Evolutionary conservation across 2,888 invertebrate species (phyloP), one percentile per base, ranked within the genome.

Genomic region (Chloromyia formosa): DNA sequence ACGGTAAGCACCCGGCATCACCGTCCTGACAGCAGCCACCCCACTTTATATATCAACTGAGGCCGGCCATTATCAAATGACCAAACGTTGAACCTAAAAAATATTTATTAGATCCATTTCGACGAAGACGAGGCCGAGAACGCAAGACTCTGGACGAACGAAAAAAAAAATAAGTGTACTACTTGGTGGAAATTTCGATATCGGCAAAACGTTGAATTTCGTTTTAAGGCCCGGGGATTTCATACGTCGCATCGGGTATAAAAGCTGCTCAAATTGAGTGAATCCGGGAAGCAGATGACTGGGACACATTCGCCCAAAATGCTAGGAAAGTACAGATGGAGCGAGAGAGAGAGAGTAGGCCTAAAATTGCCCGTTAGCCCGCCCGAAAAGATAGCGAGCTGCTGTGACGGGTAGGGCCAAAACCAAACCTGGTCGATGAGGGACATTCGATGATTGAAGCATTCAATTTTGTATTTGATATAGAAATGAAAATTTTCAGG

Each of bases 391-490:
- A 27, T 14, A 27, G 9, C n/a, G 9, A 27, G 12, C 12, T n/a
- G 16, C 16, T 16, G 54, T n/a, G 27, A 35, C 27, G 27, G 27
- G 7, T 35, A n/a, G n/a, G n/a, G 27, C 27, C 27, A 35, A 35
- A 35, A 7, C 27, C 27, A 7, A 35, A 23, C 9, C 27, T 35
- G 45, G 45, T 7, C 12, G 54, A 14, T 9, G 18, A 9, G 9
- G 68, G 16, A 18, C 12, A 40, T 18, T 54, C 18, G 22, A 66
- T 45, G 53, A 66, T 53, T 53, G 68, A 27, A 54, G 23, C 54
- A 69, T 69, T 69, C 68, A 69, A 69, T 69, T 69, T 54, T 35
- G 16, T 69, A 54, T 69, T 69, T 69, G 54, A 69, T 53, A 54
- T 53, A 53, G 23, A 69, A 69, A 69, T 69, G 54, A 69, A 69